Evolutionary conservation across 2,888 invertebrate genomes (phyloP), one percentile per base, ranked within the genome.

Genomic region (Dasysyrphus tricinctus): DNA sequence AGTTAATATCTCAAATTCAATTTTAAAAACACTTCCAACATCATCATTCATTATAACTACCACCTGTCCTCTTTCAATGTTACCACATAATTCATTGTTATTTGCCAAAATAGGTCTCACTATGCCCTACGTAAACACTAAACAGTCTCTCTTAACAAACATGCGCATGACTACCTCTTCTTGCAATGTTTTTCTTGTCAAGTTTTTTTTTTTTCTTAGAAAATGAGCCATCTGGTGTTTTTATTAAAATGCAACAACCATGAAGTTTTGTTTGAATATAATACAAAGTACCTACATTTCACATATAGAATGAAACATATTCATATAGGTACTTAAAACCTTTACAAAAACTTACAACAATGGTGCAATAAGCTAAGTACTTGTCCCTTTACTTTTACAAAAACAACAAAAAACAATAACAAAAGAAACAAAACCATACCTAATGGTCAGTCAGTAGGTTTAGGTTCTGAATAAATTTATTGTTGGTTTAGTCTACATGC

Each of bases 381-480:
- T 32, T 14, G 44, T 16, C 16, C 47, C 44, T 24, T 19, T 61
- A 16, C 2, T 9, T 63, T n/a, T 7, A n/a, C n/a, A n/a, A 32
- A 32, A 49, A 57, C 12, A 29, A 61, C 74, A 49, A 69, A 49
- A 47, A 32, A 44, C 14, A 44, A 44, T 3, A 44, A 9, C 1
- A 19, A 59, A 24, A n/a, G 12, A 24, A 63, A 12, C 19, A 37
- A 24, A 8, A 24, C n/a, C n/a, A 16, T 65, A 34, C 34, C 47
- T 51, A 37, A 42, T 63, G 76, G 76, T 63, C 75, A 76, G 61
- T 63, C 54, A 65, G 65, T 49, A 65, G 74, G 49, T 83, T 79
- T 69, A 65, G 74, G 49, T 83, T 79, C 70, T 74, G 79, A 74
- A 63, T 78, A 70, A 75, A 76, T 76, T 67, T 19, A 19, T 32